A percentile compares a stretch with the other conserved stretches of the same genome.
phyloP scores from a whole-genome alignment of 2,113 vertebrate species.

The Xenotilapia caudafasciata region DNA sequence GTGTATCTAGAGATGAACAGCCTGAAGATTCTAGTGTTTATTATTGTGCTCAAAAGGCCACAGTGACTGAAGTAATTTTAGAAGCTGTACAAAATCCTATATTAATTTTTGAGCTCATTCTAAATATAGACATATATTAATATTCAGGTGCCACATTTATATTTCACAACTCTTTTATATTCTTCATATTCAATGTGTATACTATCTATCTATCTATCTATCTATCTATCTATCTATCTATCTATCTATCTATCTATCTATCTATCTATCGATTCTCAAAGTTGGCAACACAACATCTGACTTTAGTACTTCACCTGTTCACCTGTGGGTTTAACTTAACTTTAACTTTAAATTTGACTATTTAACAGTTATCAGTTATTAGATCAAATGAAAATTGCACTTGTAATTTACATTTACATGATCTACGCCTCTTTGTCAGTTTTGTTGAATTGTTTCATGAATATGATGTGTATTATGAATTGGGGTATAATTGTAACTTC shows the following conservation, averaged over 20 bases:
- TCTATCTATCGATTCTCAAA: too few relatives aligned
- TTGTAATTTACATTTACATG: too few relatives aligned
- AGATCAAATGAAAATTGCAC: too few relatives aligned
- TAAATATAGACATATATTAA: rapidly evolving
- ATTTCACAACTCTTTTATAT: rapidly evolving
- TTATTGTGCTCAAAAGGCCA: background rate
- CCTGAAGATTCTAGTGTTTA: rapidly evolving
- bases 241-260: too few relatives aligned
- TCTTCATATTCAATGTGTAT: background rate
- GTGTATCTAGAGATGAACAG: background rate
- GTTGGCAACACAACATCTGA: too few relatives aligned
- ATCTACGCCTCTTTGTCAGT: too few relatives aligned
- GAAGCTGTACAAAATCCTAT: background rate
- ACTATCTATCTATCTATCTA: background rate
- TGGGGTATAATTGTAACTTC: too few relatives aligned
- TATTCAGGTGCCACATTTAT: rapidly evolving
- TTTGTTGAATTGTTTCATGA: too few relatives aligned
- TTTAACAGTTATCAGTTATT: too few relatives aligned
- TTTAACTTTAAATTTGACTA: background rate
- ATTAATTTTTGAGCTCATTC: rapidly evolving
- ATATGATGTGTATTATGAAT: too few relatives aligned
- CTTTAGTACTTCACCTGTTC: too few relatives aligned
- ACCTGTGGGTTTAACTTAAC: too few relatives aligned
- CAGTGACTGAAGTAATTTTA: background rate
- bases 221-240: background rate